Percentiles rank a stretch among this genome's conserved stretches.
Evolutionary conservation across 2,113 vertebrate genomes (phyloP).

Genomic region (Sinocyclocheilus anshuiensis): DNA sequence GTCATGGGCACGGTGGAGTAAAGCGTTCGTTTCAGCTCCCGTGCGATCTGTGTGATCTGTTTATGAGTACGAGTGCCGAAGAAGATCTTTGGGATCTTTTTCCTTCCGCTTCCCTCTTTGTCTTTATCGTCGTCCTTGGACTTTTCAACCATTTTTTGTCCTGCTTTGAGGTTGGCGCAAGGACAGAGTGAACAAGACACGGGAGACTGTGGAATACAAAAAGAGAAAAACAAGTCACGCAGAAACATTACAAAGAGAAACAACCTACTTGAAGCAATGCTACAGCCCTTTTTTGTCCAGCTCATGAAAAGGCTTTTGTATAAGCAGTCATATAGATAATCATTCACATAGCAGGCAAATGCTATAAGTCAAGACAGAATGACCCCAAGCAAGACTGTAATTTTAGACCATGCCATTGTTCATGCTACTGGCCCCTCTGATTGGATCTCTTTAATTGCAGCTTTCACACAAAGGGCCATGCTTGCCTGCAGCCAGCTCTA

Average conservation of each 20-base stretch:
- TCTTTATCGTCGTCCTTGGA: conserved; percentile 53
- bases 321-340: conserved; percentile 38
- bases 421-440: conserved; percentile 63
- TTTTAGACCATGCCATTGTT: conserved; percentile 64
- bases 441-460: conserved; percentile 58
- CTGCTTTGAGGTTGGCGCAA: conserved; percentile 74
- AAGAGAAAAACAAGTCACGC: conserved; percentile 32
- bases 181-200: conserved; percentile 78
- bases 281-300: conserved; percentile 2
- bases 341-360: conserved; percentile 39
- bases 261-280: conserved; percentile 20
- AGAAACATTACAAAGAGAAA: conserved; percentile 28
- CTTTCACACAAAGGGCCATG: conserved; percentile 43
- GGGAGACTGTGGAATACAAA: conserved; percentile 64
- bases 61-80: conserved; percentile 97
- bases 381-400: conserved; percentile 67
- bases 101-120: conserved; percentile 66
- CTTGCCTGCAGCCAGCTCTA: conserved; percentile 52
- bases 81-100: conserved; percentile 87
- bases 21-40: conserved; percentile 84
- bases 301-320: conserved; percentile 24
- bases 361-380: conserved; percentile 50
- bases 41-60: conserved; percentile 91
- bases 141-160: conserved; percentile 48
- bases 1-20: conserved; percentile 89